Evolutionary conservation across 2,797 vertebrate genomes (phyloP).

Genomic region (Fratercula arctica): DNA sequence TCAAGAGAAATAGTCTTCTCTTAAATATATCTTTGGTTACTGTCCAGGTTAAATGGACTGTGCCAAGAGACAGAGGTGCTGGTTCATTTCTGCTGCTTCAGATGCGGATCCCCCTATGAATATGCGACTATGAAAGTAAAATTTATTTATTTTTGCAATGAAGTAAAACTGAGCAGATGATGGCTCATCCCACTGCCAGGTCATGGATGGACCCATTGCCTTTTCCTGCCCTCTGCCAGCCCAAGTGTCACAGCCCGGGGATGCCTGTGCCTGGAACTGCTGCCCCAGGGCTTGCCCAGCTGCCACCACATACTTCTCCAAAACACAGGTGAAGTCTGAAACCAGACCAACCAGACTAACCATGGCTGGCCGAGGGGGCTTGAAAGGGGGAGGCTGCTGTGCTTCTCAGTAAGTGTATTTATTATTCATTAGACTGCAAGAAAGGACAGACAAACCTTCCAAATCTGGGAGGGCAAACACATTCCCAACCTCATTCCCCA

Average conservation of each 20-base stretch:
- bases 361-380: not conserved
- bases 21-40: not conserved
- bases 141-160: not conserved
- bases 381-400: not conserved
- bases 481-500: not conserved
- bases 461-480: not conserved
- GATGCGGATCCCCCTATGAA: not conserved
- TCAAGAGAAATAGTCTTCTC: not conserved
- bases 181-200: not conserved
- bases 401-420: not conserved
- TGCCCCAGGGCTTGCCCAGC: not conserved
- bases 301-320: not conserved
- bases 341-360: not conserved
- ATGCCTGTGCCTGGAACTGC: not conserved
- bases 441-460: not conserved
- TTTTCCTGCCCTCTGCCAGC: not conserved
- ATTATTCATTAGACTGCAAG: not conserved
- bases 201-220: not conserved
- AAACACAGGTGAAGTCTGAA: not conserved
- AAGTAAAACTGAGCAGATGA: not conserved
- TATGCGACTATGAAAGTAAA: rapidly evolving
- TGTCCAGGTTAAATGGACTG: not conserved
- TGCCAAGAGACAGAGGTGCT: not conserved
- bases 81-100: not conserved
- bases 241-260: not conserved